Evolutionary conservation across 1,140 invertebrate genomes (phyloP), one percentile per base, ranked within the genome.

Genomic region (Dermatophagoides farinae): DNA sequence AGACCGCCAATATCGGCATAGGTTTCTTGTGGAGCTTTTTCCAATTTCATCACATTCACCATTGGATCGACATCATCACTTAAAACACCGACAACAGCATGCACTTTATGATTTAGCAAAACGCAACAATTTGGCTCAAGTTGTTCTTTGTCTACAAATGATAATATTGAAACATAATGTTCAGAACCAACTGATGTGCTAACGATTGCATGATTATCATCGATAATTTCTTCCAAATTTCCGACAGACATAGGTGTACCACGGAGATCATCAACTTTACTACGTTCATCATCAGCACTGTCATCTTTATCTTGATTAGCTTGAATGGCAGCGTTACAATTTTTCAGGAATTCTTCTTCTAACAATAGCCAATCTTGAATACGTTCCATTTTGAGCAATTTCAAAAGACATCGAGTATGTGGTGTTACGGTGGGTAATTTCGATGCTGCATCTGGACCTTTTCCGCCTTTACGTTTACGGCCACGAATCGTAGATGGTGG

Each of bases 1-100:
- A 98, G 76, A 49, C 93, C 95, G 70, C 96, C 96, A 73, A 99
- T 98, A 75, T 99, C 96, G 18, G 95, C 95, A 72, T 99, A 99
- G 0, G 96, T 99, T 76, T 99, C 96, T 74, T 97, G 91, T 12
- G 96, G 96, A 23, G 96, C 96, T 71, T 99, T 99, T 70, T 99
- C 96, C 41, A 99, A 71, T 73, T 99, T 99, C 96, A 99, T 99
- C 0, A 99, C 96, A 38, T 92, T 98, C 1, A 99, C 96, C 95
- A 99, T 98, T 16, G 96, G 96, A 77, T 99, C 96, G n/a, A 92
- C 97, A 70, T 99, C 96, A 77, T 99, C 96, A 41, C 88, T 86
- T 25, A 99, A 73, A 0, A 99, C 95, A 64, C 96, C 96, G 47
- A 99, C 92, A 43, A 99, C 93, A 62, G 96, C 92, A 78, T 99